Evolutionary conservation across 2,888 invertebrate genomes (phyloP).

Genomic region (Carabus problematicus): DNA sequence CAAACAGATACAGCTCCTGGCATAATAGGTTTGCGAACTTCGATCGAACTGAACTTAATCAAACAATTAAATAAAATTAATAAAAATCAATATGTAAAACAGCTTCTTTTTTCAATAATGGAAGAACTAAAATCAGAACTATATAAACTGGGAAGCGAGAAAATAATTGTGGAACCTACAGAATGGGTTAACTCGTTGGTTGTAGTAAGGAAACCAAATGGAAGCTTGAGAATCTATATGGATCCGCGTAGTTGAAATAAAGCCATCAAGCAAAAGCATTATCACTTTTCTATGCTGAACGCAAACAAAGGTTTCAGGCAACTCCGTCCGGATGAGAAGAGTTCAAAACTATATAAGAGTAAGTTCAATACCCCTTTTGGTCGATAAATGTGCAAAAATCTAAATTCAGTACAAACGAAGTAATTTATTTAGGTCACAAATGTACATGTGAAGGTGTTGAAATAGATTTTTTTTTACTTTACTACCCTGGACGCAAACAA

Average conservation of each 20-base stretch:
- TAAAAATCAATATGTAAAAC: not conserved
- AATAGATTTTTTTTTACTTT: too few relatives aligned
- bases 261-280: conserved; percentile 46
- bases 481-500: conserved; percentile 46
- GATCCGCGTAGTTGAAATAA: conserved; percentile 49
- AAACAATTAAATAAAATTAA: not conserved
- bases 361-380: too few relatives aligned
- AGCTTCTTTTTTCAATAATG: not conserved
- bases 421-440: too few relatives aligned
- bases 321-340: too few relatives aligned
- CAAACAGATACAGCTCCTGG: not conserved
- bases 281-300: too few relatives aligned
- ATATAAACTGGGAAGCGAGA: not conserved
- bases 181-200: too few relatives aligned
- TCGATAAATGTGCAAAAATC: too few relatives aligned
- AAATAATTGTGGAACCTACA: not conserved
- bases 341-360: too few relatives aligned
- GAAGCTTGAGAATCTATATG: conserved; percentile 47
- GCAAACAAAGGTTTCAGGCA: too few relatives aligned
- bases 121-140: not conserved
- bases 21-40: not conserved
- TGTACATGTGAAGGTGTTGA: conserved; percentile 10
- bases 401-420: too few relatives aligned
- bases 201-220: conserved; percentile 34
- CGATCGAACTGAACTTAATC: not conserved